A percentile compares a stretch with the other conserved stretches of the same genome.
These are phyloP conservation scores for Drosophila fungiperda DNA, from an alignment of 2,888 invertebrate species.

Conservation along the genomic window DNA sequence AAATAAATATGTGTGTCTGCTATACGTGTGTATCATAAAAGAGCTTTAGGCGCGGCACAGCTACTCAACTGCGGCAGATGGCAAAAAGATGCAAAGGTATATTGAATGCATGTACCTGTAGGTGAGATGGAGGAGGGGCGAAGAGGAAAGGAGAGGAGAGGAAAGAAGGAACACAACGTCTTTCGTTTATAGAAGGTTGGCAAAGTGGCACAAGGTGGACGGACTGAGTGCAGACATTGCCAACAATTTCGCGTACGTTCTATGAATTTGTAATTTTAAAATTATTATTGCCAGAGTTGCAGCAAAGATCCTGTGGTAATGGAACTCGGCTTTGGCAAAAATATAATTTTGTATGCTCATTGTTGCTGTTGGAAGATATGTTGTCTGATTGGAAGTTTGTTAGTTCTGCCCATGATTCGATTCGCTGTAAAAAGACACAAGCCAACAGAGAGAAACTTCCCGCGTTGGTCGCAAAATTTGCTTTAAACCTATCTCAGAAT, in stretches of 20 bases:
- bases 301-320: constrained; percentile 47
- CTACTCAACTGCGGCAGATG: constrained; percentile 74
- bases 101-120: constrained; percentile 3
- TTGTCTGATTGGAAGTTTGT: constrained; percentile 73
- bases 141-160: background rate
- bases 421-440: constrained; percentile 70
- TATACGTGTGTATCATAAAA: constrained; percentile 46
- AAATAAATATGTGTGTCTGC: constrained; percentile 19
- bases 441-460: constrained; percentile 29
- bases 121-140: background rate
- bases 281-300: constrained; percentile 68
- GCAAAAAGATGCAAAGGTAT: constrained; percentile 61
- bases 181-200: constrained; percentile 32
- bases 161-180: constrained; percentile 24
- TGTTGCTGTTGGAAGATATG: constrained; percentile 53
- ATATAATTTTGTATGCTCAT: constrained; percentile 1
- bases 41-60: constrained; percentile 76
- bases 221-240: constrained; percentile 67
- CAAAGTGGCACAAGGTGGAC: constrained; percentile 17
- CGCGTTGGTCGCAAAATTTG: constrained; percentile 18
- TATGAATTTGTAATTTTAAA: constrained; percentile 82
- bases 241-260: constrained; percentile 82
- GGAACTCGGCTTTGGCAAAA: constrained; percentile 43
- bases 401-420: constrained; percentile 62
- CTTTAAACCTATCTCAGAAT: background rate